Evolutionary conservation across 2,888 invertebrate species (phyloP).

Genomic region (Rambutsinella grinnellia): DNA sequence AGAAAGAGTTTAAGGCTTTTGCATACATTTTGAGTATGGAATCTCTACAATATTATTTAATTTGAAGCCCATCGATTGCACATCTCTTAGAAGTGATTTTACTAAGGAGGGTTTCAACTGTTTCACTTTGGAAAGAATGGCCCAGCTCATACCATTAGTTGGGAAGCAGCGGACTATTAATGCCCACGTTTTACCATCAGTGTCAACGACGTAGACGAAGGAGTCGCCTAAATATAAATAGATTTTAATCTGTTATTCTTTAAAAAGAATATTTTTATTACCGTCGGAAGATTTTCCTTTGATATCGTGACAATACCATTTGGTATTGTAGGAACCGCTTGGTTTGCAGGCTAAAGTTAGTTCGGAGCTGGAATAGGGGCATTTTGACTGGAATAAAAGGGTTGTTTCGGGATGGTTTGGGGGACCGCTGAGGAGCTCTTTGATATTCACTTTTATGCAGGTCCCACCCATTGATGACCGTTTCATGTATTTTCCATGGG

Average conservation of each 20-base stretch:
- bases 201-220: constrained; percentile 50
- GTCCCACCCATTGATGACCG: constrained; percentile 31
- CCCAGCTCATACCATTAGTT: constrained; percentile 51
- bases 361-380: constrained; percentile 44
- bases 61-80: constrained; percentile 50
- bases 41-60: constrained; percentile 52
- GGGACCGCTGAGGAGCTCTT: constrained; percentile 18
- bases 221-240: constrained; percentile 39
- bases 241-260: background rate
- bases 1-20: constrained; percentile 5
- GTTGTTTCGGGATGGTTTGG: constrained; percentile 37
- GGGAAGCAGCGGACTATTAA: constrained; percentile 53
- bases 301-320: constrained; percentile 50
- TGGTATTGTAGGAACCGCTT: constrained; percentile 24
- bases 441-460: constrained; percentile 52
- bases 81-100: constrained; percentile 43
- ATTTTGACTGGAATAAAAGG: constrained; percentile 51
- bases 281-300: constrained; percentile 28
- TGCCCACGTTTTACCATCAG: constrained; percentile 53
- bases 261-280: constrained; percentile 9
- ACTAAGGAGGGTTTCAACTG: constrained; percentile 34
- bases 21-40: constrained; percentile 54
- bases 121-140: constrained; percentile 56
- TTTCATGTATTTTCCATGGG: constrained; percentile 49
- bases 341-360: constrained; percentile 46